Percentiles rank a stretch among this genome's conserved stretches.
Conservation (phyloP, 2,888 invertebrate species). For the Lithophane semibrunnea region DNA sequence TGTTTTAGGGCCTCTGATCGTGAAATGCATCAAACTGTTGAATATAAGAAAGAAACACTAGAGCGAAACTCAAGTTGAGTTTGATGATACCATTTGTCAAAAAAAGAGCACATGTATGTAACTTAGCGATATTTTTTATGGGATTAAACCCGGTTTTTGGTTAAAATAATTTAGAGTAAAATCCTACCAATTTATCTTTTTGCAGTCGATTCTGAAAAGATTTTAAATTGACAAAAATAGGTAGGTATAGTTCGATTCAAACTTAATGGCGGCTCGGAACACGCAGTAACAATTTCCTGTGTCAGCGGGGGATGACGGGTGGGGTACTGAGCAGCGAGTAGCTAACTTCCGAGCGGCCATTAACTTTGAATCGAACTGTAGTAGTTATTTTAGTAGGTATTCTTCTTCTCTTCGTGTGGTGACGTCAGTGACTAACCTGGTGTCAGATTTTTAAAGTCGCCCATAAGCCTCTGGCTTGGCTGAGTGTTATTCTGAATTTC, state of each 20-base stretch:
- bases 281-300: too few relatives aligned
- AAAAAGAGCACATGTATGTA: background rate
- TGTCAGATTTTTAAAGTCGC: too few relatives aligned
- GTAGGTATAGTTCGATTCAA: too few relatives aligned
- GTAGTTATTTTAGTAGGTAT: background rate
- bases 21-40: background rate
- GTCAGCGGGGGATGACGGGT: too few relatives aligned
- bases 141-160: background rate
- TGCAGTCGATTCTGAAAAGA: background rate
- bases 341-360: too few relatives aligned
- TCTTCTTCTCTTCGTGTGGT: too few relatives aligned
- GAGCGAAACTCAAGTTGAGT: background rate
- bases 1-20: too few relatives aligned
- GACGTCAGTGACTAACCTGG: too few relatives aligned
- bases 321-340: too few relatives aligned
- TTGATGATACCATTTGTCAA: background rate
- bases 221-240: background rate
- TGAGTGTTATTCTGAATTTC: too few relatives aligned
- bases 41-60: background rate
- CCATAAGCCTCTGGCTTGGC: too few relatives aligned
- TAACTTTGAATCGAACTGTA: background rate
- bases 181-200: background rate
- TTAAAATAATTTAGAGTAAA: background rate
- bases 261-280: too few relatives aligned
- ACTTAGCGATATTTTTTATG: background rate